Evolutionary conservation across 2,888 invertebrate genomes (phyloP).

Genomic region (Spatulosminthurus flaviceps): DNA sequence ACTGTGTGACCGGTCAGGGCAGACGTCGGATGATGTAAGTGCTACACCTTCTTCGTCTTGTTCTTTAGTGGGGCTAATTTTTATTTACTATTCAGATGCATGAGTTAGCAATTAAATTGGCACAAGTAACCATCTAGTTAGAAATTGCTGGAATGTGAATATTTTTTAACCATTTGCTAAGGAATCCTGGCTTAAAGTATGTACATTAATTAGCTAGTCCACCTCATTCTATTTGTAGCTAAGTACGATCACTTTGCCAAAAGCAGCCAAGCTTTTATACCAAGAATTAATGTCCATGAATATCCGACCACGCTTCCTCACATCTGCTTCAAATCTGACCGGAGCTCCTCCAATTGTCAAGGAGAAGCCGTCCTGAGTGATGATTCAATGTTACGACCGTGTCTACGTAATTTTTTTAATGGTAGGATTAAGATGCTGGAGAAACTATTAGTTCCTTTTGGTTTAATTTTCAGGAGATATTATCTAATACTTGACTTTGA

Average conservation of each 20-base stretch:
- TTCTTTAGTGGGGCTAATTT: background rate
- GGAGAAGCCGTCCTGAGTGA: too few species aligned
- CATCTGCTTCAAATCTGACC: background rate
- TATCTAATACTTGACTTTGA: too few species aligned
- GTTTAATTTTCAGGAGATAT: too few species aligned
- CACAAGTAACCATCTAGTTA: background rate
- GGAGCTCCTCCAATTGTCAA: too few species aligned
- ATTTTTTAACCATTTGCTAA: too few species aligned
- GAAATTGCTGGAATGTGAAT: too few species aligned
- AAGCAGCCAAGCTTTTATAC: slow-evolving; percentile 56
- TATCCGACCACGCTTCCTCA: slow-evolving; percentile 40
- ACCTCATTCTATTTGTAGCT: slow-evolving; percentile 34
- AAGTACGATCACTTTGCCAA: slow-evolving; percentile 50
- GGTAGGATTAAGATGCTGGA: too few species aligned
- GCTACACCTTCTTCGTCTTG: background rate
- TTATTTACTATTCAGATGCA: too few species aligned
- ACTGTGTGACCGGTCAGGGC: background rate
- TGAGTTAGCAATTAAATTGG: background rate
- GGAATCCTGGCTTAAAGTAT: too few species aligned
- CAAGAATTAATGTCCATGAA: slow-evolving; percentile 59
- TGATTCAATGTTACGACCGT: too few species aligned
- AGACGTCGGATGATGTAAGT: slow-evolving; percentile 23
- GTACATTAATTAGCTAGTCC: background rate
- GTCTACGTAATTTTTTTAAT: too few species aligned
- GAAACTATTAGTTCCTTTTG: too few species aligned